Percentiles rank a stretch among this genome's conserved stretches.
phyloP scores from a whole-genome alignment of 1,140 invertebrate genomes.

The Reticulitermes speratus region DNA sequence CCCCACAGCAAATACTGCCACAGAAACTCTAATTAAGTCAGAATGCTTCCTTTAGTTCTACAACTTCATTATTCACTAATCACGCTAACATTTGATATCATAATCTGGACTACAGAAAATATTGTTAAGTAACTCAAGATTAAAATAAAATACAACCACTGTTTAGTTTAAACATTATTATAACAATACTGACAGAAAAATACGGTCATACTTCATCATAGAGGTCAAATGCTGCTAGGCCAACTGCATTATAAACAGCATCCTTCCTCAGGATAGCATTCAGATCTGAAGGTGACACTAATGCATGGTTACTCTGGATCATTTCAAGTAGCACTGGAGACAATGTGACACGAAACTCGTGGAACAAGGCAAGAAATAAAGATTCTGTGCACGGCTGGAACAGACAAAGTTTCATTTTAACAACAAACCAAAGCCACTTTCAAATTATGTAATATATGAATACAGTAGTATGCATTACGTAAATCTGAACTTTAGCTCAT shows the following conservation, averaged over 20 bases:
- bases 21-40: too few relatives aligned
- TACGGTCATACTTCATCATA: conserved; percentile 75
- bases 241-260: conserved; percentile 93
- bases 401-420: conserved; percentile 30
- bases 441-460: too few relatives aligned
- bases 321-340: conserved; percentile 72
- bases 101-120: too few relatives aligned
- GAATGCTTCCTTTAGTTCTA: too few relatives aligned
- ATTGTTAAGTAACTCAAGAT: too few relatives aligned
- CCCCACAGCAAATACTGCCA: too few relatives aligned
- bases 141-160: too few relatives aligned
- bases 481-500: background rate
- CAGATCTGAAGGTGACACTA: conserved; percentile 67
- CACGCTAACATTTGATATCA: too few relatives aligned
- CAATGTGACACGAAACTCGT: conserved; percentile 70
- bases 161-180: background rate
- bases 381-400: conserved; percentile 82
- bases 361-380: conserved; percentile 80
- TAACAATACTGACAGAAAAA: background rate
- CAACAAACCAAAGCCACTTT: too few relatives aligned
- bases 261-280: conserved; percentile 82
- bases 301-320: conserved; percentile 60
- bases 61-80: too few relatives aligned
- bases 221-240: conserved; percentile 84
- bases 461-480: background rate